A percentile compares a stretch with the other conserved stretches of the same genome.
Evolutionary conservation across 2,113 vertebrate genomes (phyloP).

Genomic region (Oncorhynchus gorbuscha): DNA sequence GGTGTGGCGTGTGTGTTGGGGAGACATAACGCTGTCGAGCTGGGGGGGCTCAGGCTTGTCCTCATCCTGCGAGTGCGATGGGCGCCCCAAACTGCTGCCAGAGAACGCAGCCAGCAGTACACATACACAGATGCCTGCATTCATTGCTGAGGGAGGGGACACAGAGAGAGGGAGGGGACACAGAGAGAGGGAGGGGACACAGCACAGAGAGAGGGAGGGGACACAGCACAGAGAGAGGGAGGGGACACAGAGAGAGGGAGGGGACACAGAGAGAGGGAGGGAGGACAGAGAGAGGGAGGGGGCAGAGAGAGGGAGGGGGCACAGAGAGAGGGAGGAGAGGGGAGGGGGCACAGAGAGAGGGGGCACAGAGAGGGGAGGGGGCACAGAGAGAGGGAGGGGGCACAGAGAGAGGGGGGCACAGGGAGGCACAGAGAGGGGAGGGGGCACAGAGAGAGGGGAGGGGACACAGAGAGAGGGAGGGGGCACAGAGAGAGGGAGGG

Average conservation of each 20-base stretch:
- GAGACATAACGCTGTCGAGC: slow-evolving; percentile 38
- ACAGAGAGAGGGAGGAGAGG: no score
- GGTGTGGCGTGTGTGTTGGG: slow-evolving; percentile 57
- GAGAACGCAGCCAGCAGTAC: slow-evolving; percentile 72
- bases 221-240: no score
- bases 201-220: background rate
- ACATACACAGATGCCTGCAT: slow-evolving; percentile 69
- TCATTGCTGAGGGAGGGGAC: slow-evolving; percentile 74
- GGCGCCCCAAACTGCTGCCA: slow-evolving; percentile 63
- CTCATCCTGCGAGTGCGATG: slow-evolving; percentile 54
- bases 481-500: background rate
- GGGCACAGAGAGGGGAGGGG: no score
- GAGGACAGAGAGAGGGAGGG: no score
- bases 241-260: no score
- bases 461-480: no score
- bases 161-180: no score
- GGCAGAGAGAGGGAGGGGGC: no score
- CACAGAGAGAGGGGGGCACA: no score
- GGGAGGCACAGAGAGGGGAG: background rate
- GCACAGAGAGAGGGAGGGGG: no score
- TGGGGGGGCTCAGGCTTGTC: slow-evolving; percentile 32
- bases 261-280: no score
- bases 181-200: background rate
- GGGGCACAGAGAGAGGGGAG: no score
- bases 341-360: background rate